A percentile compares a stretch with the other conserved stretches of the same genome.
Evolutionary conservation across 30 jellyfish, hydroid and myxozoan genomes (phyloP).

Genomic region (Sanderia malayensis): DNA sequence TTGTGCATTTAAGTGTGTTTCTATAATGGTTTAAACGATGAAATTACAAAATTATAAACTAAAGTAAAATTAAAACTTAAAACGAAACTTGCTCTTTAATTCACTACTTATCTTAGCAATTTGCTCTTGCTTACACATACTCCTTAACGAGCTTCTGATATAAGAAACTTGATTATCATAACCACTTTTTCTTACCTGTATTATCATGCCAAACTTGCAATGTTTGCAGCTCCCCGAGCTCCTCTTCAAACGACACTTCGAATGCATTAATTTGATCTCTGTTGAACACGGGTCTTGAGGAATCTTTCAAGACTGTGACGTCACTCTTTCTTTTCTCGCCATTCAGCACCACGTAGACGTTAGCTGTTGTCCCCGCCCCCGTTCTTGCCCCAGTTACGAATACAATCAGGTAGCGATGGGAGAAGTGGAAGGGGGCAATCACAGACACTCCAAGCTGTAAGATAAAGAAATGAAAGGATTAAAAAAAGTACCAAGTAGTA

Average conservation of each 20-base stretch:
- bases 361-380: conserved; percentile 77
- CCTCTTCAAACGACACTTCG: conserved; percentile 29
- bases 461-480: no score
- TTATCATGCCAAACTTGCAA: conserved; percentile 66
- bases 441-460: conserved; percentile 48
- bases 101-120: no score
- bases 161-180: no score
- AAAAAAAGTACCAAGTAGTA: no score
- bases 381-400: conserved; percentile 73
- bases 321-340: conserved; percentile 29
- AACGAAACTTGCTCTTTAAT: no score
- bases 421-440: conserved; percentile 3
- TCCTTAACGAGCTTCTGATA: no score
- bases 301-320: conserved; percentile 32
- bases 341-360: conserved; percentile 45
- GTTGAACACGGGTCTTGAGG: conserved; percentile 32
- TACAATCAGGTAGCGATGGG: conserved; percentile 34
- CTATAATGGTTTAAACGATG: no score
- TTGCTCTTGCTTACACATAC: no score
- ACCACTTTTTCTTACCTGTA: no score
- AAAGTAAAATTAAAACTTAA: no score
- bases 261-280: conserved; percentile 54
- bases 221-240: conserved; percentile 45
- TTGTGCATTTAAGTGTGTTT: no score
- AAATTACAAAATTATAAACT: no score